Conservation (phyloP, 1,140 invertebrate species). For the Sycophila sp. region DNA sequence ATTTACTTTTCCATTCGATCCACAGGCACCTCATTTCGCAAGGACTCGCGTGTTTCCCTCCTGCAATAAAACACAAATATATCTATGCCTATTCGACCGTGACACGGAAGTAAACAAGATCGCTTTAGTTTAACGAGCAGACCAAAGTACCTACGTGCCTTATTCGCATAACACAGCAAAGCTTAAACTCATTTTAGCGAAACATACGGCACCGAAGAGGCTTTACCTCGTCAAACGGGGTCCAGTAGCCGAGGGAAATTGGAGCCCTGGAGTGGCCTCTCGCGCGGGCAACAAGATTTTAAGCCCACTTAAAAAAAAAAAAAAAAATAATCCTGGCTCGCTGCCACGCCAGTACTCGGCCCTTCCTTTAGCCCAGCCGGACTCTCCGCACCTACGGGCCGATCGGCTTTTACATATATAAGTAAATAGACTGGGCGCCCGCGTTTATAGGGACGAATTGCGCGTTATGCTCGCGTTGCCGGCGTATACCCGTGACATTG, state of each 20-base stretch:
- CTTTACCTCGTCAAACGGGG: neutral
- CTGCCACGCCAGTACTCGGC: neutral
- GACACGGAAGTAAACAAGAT: neutral
- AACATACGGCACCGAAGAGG: neutral
- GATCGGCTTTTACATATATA: neutral
- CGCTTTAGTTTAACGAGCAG: neutral
- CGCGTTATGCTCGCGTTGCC: neutral
- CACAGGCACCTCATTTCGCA: no score
- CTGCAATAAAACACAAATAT: no score
- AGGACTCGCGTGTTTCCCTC: no score
- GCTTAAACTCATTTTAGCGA: neutral
- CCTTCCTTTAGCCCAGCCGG: neutral
- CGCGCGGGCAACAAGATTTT: neutral
- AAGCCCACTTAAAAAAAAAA: conserved; percentile 6
- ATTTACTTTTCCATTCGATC: no score
- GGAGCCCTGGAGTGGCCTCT: neutral
- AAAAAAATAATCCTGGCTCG: neutral
- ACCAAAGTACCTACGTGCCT: no score
- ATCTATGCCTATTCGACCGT: no score
- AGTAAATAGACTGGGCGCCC: neutral
- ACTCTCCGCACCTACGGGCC: neutral
- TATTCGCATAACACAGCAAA: no score
- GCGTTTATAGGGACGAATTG: neutral
- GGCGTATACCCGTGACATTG: conserved; percentile 45
- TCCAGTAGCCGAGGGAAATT: neutral